Percentiles rank a stretch among this genome's conserved stretches.
These are phyloP conservation scores for Euglossa dilemma DNA, from an alignment of 1,140 invertebrate species.

Conservation along the genomic window DNA sequence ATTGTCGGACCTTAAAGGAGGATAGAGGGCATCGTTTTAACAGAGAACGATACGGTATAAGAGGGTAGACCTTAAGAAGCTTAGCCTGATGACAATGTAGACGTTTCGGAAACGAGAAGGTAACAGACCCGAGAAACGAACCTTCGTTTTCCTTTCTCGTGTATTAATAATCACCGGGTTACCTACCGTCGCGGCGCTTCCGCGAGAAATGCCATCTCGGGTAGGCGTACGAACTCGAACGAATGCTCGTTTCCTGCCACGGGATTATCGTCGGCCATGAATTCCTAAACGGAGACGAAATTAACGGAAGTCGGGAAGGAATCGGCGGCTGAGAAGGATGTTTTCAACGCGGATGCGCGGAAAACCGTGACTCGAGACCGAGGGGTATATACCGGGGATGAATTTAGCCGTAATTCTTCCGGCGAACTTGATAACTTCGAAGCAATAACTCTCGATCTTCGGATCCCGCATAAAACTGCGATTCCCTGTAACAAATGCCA, in stretches of 20 bases:
- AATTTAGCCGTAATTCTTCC: not conserved
- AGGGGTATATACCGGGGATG: not conserved
- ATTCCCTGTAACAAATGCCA: not conserved
- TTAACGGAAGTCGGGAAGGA: not conserved
- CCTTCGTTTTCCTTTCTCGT: slow-evolving; percentile 24
- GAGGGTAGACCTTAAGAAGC: slow-evolving; percentile 53
- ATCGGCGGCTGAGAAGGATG: not conserved
- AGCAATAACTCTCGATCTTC: not conserved
- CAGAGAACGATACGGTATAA: slow-evolving; percentile 37
- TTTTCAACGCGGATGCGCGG: not conserved
- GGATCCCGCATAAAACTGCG: not conserved
- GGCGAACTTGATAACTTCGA: not conserved
- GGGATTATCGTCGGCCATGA: slow-evolving; percentile 55
- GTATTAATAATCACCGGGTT: slow-evolving; percentile 58
- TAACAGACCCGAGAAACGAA: slow-evolving; percentile 39
- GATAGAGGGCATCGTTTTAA: slow-evolving; percentile 39
- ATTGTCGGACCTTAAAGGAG: slow-evolving; percentile 20
- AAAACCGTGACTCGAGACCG: no score
- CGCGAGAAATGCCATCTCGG: not conserved
- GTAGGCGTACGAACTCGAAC: slow-evolving; percentile 21
- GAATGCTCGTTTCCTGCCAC: slow-evolving; percentile 53
- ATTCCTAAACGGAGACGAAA: slow-evolving; percentile 21
- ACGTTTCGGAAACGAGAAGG: slow-evolving; percentile 39
- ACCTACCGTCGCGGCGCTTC: not conserved
- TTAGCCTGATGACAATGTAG: slow-evolving; percentile 61